phyloP scores from a whole-genome alignment of 2,888 invertebrate species.

The Electrophaes corylata region DNA sequence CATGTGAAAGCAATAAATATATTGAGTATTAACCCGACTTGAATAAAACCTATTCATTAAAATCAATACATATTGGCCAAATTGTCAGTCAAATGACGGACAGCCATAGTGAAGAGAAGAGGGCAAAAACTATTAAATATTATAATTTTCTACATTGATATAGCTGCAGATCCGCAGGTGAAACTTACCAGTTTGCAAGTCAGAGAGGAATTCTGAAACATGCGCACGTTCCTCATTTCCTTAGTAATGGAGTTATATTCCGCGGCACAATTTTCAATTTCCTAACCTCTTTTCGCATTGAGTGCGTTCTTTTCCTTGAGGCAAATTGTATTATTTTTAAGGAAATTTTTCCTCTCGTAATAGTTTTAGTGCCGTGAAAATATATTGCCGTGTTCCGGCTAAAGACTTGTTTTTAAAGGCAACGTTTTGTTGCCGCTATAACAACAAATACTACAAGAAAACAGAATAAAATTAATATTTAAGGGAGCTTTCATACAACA shows the following conservation, averaged over 20 bases:
- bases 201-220: conserved; percentile 67
- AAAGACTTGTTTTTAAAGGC: background rate
- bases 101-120: too few species aligned
- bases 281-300: conserved; percentile 73
- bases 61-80: too few species aligned
- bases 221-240: conserved; percentile 81
- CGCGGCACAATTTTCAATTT: conserved; percentile 81
- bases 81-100: too few species aligned
- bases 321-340: conserved; percentile 54
- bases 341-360: conserved; percentile 44
- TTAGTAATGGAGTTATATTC: conserved; percentile 80
- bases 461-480: too few species aligned
- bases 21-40: too few species aligned
- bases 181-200: conserved; percentile 44
- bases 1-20: too few species aligned
- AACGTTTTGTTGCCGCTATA: background rate
- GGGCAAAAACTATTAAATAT: conserved; percentile 9
- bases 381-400: background rate
- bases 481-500: too few species aligned
- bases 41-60: too few species aligned
- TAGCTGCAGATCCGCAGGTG: conserved; percentile 36
- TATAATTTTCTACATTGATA: conserved; percentile 30
- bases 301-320: conserved; percentile 52
- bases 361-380: conserved; percentile 32
- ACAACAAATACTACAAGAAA: too few species aligned